Percentiles rank a stretch among this genome's conserved stretches.
phyloP scores from a whole-genome alignment of 2,888 invertebrate species.

The Volucella zonaria region DNA sequence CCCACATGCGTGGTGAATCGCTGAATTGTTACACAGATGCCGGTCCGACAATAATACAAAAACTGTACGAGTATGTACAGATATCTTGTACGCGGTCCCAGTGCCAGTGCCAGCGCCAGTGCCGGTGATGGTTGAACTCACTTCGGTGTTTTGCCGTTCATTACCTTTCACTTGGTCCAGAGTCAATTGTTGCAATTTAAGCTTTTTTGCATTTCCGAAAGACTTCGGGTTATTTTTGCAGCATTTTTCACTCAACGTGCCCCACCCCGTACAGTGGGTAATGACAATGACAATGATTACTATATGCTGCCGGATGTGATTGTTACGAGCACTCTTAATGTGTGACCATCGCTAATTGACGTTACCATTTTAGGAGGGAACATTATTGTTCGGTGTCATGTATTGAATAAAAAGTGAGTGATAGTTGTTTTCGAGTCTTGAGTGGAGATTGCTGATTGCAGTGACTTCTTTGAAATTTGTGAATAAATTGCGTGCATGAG shows the following conservation, averaged over 20 bases:
- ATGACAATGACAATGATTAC: constrained; percentile 44
- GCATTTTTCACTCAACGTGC: background rate
- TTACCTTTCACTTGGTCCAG: constrained; percentile 65
- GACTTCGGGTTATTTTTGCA: background rate
- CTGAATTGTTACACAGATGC: constrained; percentile 59
- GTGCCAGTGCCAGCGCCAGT: too few relatives aligned
- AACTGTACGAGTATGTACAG: constrained; percentile 24
- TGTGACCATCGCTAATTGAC: constrained; percentile 63
- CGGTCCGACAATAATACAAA: constrained; percentile 58
- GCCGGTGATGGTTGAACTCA: background rate
- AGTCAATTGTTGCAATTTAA: constrained; percentile 62
- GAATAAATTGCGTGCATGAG: too few relatives aligned
- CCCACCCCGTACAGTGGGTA: background rate
- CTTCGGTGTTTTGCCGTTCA: constrained; percentile 47
- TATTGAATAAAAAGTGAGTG: background rate
- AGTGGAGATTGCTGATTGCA: background rate
- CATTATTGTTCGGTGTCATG: constrained; percentile 11
- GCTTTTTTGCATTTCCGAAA: constrained; percentile 38
- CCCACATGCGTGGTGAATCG: constrained; percentile 65
- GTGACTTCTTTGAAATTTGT: too few relatives aligned
- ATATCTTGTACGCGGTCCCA: background rate
- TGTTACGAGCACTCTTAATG: constrained; percentile 34
- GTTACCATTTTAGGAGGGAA: constrained; percentile 21
- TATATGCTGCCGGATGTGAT: constrained; percentile 65
- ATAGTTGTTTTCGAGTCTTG: background rate